These are phyloP conservation scores for Streptopelia turtur DNA, from an alignment of 2,797 vertebrate genomes.

Conservation along the genomic window DNA sequence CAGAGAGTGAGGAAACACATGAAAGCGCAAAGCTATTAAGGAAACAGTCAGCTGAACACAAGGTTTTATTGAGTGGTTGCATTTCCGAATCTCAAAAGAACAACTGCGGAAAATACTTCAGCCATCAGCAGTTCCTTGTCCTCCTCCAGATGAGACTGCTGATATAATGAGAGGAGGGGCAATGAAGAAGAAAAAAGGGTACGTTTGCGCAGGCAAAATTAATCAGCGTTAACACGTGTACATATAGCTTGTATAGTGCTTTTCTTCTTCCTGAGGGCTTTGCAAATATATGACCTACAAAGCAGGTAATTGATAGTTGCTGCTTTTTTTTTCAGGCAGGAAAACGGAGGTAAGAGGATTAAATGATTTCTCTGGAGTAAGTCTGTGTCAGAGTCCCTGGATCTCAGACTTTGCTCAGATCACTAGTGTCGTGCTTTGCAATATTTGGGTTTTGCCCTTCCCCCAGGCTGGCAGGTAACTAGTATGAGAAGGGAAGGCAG, in stretches of 20 bases:
- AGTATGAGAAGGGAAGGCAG: neutral
- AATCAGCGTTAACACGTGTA: constrained; percentile 46
- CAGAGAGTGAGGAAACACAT: constrained; percentile 65
- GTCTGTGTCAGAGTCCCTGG: neutral
- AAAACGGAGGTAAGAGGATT: neutral
- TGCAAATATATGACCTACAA: constrained; percentile 49
- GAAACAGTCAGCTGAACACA: constrained; percentile 53
- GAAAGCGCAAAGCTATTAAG: constrained; percentile 66
- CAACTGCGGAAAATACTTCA: constrained; percentile 42
- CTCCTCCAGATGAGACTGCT: constrained; percentile 63
- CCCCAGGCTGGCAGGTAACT: neutral
- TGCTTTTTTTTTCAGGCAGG: neutral
- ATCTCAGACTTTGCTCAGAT: neutral
- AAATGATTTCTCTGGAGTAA: neutral
- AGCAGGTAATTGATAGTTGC: constrained; percentile 8
- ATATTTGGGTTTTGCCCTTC: neutral
- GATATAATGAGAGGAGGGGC: constrained; percentile 53
- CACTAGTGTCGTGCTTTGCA: neutral
- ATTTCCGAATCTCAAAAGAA: constrained; percentile 57
- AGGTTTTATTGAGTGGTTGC: constrained; percentile 15
- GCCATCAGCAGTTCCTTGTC: constrained; percentile 44
- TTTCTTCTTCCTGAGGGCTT: constrained; percentile 21
- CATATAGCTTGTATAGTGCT: constrained; percentile 48
- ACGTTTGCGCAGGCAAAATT: constrained; percentile 48
- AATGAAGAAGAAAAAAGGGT: constrained; percentile 43